Evolutionary conservation across 2,797 vertebrate species (phyloP).

Genomic region (Tarsius wallacei): DNA sequence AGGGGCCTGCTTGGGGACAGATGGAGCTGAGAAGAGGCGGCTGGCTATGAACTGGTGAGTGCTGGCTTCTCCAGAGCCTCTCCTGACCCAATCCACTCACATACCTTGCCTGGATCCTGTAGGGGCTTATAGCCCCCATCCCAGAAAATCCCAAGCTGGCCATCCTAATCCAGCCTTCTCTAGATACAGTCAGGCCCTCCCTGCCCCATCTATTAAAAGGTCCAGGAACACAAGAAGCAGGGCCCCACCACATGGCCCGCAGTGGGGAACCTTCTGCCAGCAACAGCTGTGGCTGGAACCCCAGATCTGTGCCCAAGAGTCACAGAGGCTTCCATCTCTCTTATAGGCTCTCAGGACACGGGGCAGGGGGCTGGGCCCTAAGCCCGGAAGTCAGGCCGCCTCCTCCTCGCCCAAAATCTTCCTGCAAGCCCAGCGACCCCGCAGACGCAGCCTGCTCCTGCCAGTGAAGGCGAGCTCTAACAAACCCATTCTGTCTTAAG

Average conservation of each 20-base stretch:
- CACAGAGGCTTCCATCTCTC: not conserved
- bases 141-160: not conserved
- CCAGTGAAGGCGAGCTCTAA: conserved; percentile 77
- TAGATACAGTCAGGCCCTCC: not conserved
- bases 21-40: not conserved
- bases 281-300: not conserved
- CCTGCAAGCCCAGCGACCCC: not conserved
- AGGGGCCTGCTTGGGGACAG: too few species aligned
- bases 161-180: not conserved
- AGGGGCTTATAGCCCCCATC: not conserved
- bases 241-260: not conserved
- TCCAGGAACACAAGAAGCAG: not conserved
- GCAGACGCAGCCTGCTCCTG: conserved; percentile 54
- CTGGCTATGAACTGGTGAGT: not conserved
- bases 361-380: not conserved
- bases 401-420: not conserved
- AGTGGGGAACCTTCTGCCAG: not conserved
- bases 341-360: not conserved
- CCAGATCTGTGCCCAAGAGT: not conserved
- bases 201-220: not conserved
- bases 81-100: not conserved
- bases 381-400: not conserved
- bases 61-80: not conserved
- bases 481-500: conserved; percentile 81
- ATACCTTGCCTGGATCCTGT: not conserved